phyloP scores from a whole-genome alignment of 1,140 invertebrate genomes.

The Saccostrea echinata region DNA sequence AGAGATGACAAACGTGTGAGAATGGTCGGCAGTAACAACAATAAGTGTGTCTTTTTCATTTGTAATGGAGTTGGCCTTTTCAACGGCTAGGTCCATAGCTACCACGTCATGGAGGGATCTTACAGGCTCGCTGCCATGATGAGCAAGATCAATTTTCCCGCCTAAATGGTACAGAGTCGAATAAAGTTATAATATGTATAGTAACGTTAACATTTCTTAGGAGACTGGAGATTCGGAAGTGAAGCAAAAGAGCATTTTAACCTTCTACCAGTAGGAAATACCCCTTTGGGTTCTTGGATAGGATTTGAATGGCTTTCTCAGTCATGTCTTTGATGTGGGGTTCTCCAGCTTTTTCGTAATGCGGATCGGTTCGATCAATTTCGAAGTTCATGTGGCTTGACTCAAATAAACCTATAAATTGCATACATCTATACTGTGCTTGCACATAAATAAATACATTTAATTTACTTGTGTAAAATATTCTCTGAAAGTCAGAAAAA shows the following conservation, averaged over 20 bases:
- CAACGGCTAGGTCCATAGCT: conserved; percentile 87
- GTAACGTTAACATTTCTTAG: too few species aligned
- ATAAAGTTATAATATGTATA: too few species aligned
- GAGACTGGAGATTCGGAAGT: neutral
- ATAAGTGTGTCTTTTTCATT: conserved; percentile 87
- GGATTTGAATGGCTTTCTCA: conserved; percentile 89
- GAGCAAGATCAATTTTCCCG: conserved; percentile 89
- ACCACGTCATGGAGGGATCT: conserved; percentile 90
- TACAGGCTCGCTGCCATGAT: conserved; percentile 90
- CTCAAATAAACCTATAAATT: conserved; percentile 83
- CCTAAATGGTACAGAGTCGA: conserved; percentile 59
- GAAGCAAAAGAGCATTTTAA: conserved; percentile 70
- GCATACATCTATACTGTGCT: neutral
- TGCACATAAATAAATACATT: neutral
- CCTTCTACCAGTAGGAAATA: conserved; percentile 95
- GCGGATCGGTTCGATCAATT: conserved; percentile 85
- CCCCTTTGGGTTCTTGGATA: conserved; percentile 89
- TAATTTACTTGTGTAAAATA: neutral
- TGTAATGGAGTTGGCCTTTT: conserved; percentile 83
- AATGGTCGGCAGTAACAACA: conserved; percentile 94
- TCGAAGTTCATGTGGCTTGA: conserved; percentile 90
- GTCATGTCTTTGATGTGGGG: conserved; percentile 92
- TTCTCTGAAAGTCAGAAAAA: neutral
- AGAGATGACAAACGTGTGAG: conserved; percentile 78
- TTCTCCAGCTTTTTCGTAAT: conserved; percentile 77